A percentile compares a stretch with the other conserved stretches of the same genome.
Conservation (phyloP, 2,113 vertebrate genomes). For the Bucco capensis region DNA sequence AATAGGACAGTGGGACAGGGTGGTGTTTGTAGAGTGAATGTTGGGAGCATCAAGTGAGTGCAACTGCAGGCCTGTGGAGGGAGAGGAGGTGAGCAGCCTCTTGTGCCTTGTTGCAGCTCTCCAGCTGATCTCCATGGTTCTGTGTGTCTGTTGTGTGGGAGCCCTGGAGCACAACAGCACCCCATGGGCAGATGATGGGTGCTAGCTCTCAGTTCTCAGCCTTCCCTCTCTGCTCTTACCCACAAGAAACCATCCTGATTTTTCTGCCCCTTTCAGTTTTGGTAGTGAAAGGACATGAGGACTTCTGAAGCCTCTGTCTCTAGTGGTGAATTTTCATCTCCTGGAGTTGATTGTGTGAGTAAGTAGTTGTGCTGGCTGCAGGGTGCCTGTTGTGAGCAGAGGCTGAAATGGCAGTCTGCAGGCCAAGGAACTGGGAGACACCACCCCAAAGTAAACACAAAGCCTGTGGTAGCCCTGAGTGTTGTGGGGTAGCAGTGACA, state of each 20-base stretch:
- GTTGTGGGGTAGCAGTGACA: not conserved
- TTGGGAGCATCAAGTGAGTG: not conserved
- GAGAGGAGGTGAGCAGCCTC: not conserved
- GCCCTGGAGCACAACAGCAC: not conserved
- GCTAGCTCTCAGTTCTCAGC: rapidly evolving
- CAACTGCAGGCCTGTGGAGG: not conserved
- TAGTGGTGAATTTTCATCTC: rapidly evolving
- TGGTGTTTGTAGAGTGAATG: not conserved
- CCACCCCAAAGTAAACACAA: not conserved
- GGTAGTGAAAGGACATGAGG: not conserved
- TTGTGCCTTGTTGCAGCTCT: too few species aligned
- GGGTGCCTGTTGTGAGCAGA: not conserved
- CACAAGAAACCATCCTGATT: not conserved
- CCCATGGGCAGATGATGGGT: rapidly evolving
- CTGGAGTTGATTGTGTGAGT: rapidly evolving
- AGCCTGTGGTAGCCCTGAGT: rapidly evolving
- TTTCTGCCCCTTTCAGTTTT: not conserved
- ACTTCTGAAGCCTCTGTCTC: rapidly evolving
- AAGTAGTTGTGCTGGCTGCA: rapidly evolving
- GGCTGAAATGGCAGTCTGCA: not conserved
- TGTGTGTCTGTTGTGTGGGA: rapidly evolving
- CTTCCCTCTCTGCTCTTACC: rapidly evolving
- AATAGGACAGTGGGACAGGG: not conserved
- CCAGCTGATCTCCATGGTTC: rapidly evolving
- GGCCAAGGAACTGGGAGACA: rapidly evolving